Evolutionary conservation across 2,113 vertebrate genomes (phyloP).

Genomic region (Capra hircus): DNA sequence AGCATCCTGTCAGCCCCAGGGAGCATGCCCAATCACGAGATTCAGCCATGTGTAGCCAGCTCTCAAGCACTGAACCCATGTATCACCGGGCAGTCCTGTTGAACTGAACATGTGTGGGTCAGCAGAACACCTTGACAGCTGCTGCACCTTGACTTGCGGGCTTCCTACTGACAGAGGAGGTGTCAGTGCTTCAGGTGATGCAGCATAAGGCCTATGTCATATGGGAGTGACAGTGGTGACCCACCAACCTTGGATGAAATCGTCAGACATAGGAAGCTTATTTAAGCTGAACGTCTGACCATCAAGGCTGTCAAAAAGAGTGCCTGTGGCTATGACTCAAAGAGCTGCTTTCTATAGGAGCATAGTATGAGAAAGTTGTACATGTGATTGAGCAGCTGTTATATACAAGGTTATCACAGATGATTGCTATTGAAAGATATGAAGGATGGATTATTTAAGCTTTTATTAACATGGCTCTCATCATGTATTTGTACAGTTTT

Average conservation of each 20-base stretch:
- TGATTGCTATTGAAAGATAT: not conserved
- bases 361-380: not conserved
- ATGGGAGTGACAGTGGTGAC: not conserved
- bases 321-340: not conserved
- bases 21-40: not conserved
- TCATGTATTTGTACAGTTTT: not conserved
- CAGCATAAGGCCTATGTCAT: not conserved
- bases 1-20: not conserved
- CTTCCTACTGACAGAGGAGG: not conserved
- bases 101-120: not conserved
- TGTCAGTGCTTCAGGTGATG: not conserved
- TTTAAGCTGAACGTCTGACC: not conserved
- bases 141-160: not conserved
- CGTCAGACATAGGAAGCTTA: not conserved
- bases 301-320: not conserved
- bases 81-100: not conserved
- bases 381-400: not conserved
- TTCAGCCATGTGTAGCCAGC: not conserved
- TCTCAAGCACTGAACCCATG: not conserved
- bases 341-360: not conserved
- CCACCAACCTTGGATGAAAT: not conserved
- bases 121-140: not conserved
- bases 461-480: not conserved
- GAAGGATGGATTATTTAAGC: not conserved
- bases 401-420: not conserved